Evolutionary conservation across 2,888 invertebrate species (phyloP), one percentile per base, ranked within the genome.

Genomic region (Nomada fabriciana): DNA sequence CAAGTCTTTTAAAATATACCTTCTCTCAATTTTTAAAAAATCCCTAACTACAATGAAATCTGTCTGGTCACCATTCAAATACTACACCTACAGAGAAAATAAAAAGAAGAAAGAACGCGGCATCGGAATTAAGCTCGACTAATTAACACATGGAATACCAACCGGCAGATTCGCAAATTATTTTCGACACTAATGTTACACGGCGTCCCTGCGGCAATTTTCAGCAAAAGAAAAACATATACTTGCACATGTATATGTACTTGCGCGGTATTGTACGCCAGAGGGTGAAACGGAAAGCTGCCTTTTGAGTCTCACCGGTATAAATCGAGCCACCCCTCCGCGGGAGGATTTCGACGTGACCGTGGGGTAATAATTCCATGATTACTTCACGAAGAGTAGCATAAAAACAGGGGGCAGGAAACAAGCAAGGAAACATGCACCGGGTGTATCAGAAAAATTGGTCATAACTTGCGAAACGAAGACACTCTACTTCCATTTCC

Each of bases 331-430:
- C 60, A 25, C 18, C 72, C 75, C 68, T 50, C 60, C 53, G 65
- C 65, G 63, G 15, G 36, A 29, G 60, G 53, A 52, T 61, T 52
- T 43, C 72, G 20, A 60, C 82, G 76, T 75, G 69, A 55, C 82
- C 80, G 61, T 60, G 47, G 86, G 81, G 78, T 83, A 86, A 93
- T 91, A 92, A 92, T 92, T 91, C 89, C 89, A 92, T 92, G 93
- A 92, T 92, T 93, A 93, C 93, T 92, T 92, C 91, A 92, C 92
- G 92, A 92, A 91, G 88, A 88, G 85, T 67, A 60, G 53, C 74
- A 52, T n/a, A 29, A 67, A 55, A 60, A 29, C 63, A 18, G n/a
- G 4, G 13, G 20, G 50, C 36, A 20, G n/a, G 47, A 18, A 18
- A 63, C 23, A 42, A 29, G 53, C 43, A 43, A 25, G 29, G 64